These are phyloP conservation scores for Xanthorhoe spadicearia DNA, from an alignment of 2,888 invertebrate species.

Conservation along the genomic window DNA sequence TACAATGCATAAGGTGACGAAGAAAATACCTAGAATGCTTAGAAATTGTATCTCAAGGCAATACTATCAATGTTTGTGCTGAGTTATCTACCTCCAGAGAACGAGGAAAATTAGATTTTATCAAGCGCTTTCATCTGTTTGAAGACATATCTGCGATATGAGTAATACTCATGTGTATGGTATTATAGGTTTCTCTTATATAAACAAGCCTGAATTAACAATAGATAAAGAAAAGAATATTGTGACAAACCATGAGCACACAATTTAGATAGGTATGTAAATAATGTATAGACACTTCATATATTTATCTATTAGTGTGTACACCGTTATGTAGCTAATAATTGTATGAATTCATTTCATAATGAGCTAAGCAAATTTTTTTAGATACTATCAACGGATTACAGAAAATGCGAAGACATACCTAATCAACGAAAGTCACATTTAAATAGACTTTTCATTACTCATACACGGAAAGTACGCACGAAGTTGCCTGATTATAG, in stretches of 20 bases:
- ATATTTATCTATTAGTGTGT: neutral
- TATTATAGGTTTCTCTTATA: neutral
- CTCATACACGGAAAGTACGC: too few species aligned
- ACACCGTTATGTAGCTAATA: neutral
- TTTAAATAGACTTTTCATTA: neutral
- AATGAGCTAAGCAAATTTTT: neutral
- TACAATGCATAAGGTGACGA: neutral
- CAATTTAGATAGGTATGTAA: conserved; percentile 1
- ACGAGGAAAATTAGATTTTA: conserved; percentile 27
- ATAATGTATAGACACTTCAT: conserved; percentile 12
- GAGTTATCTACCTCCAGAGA: conserved; percentile 23
- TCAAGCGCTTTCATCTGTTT: conserved; percentile 24
- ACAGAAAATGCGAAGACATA: neutral
- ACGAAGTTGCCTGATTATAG: too few species aligned
- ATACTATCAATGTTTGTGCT: conserved; percentile 24
- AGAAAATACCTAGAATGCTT: conserved; percentile 10
- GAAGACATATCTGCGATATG: conserved; percentile 30
- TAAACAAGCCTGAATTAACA: conserved; percentile 10
- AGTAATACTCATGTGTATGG: conserved; percentile 14
- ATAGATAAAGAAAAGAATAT: conserved; percentile 11
- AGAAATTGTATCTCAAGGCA: conserved; percentile 16
- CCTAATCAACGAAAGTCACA: neutral
- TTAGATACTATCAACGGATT: neutral
- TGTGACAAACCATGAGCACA: conserved; percentile 8
- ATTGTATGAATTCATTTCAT: neutral